Base-by-base conservation (phyloP, 2,888 invertebrate genomes). In the Microdon myrmicae region DNA sequence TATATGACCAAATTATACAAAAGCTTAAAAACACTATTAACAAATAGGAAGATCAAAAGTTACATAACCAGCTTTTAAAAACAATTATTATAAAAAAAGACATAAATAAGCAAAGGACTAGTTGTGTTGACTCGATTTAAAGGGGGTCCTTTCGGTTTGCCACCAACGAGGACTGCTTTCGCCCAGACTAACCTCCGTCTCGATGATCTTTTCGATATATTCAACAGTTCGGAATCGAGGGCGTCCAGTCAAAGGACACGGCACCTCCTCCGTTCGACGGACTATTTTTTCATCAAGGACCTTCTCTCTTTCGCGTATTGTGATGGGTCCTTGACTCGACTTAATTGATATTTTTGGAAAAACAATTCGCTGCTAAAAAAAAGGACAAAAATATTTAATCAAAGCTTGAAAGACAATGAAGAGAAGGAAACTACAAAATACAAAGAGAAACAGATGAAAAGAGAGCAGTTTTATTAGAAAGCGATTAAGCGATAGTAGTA, bases 171-270 rank as follows among this genome's bases (percentile, higher is more conserved):
- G 28, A 53, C 29, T 29, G 37, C 48, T n/a, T n/a, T n/a, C n/a
- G n/a, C 20, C 56, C 23, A 38, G 54, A 68, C 78, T 78, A 92
- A 94, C 94, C 94, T 94, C 94, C 86, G 90, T 92, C 84, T 94
- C 94, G 84, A 94, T 92, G 83, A 92, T 88, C 86, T 93, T 94
- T 86, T 94, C 94, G 82, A 93, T 90, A 85, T 92, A 92, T 85
- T 94, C 92, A 82, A 94, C 88, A 74, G 94, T 94, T 83, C 93
- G 87, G 79, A 94, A 88, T 83, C 88, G 89, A 81, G 87, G 87
- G 81, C 90, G 90, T 75, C 93, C 93, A 72, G 92, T 92, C 72
- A 85, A 82, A 73, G 92, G 92, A 82, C 93, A 92, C 74, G 90
- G 81, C 82, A 89, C 92, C 82, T 93, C 93, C 83, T 94, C 93